Conservation (phyloP, 1,140 invertebrate species). For the Drosophila nigromelanica region DNA sequence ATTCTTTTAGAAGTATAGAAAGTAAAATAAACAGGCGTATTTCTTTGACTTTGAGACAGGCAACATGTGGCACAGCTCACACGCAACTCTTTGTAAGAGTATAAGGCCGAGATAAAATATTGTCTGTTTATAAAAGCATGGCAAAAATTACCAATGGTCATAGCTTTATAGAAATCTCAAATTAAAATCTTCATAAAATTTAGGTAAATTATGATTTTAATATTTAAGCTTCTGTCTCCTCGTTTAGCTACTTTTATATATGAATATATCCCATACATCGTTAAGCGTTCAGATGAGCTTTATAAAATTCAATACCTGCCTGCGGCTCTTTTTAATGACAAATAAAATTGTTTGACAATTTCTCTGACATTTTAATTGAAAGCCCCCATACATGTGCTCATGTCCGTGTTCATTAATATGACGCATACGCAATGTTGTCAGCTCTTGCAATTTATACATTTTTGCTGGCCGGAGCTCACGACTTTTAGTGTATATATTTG, state of each 20-base stretch:
- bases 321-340: neutral
- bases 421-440: slow-evolving; percentile 47
- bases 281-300: too few species aligned
- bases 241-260: too few species aligned
- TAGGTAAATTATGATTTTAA: too few species aligned
- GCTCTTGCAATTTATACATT: slow-evolving; percentile 41
- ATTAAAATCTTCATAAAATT: neutral
- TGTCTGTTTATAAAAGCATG: neutral
- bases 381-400: slow-evolving; percentile 11
- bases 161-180: neutral
- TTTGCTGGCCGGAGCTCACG: slow-evolving; percentile 18
- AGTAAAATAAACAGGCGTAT: slow-evolving; percentile 5
- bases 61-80: slow-evolving; percentile 38
- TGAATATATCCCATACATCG: too few species aligned
- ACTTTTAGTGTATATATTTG: slow-evolving; percentile 36
- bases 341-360: slow-evolving; percentile 34
- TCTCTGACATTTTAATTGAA: slow-evolving; percentile 63
- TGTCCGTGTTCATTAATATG: slow-evolving; percentile 46
- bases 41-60: slow-evolving; percentile 19
- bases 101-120: neutral
- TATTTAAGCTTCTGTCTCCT: too few species aligned
- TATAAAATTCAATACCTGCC: too few species aligned
- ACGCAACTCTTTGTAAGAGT: slow-evolving; percentile 5
- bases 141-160: slow-evolving; percentile 1
- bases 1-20: slow-evolving; percentile 16